Base-by-base conservation (phyloP, 2,888 invertebrate species). In the Dryomyza anilis region DNA sequence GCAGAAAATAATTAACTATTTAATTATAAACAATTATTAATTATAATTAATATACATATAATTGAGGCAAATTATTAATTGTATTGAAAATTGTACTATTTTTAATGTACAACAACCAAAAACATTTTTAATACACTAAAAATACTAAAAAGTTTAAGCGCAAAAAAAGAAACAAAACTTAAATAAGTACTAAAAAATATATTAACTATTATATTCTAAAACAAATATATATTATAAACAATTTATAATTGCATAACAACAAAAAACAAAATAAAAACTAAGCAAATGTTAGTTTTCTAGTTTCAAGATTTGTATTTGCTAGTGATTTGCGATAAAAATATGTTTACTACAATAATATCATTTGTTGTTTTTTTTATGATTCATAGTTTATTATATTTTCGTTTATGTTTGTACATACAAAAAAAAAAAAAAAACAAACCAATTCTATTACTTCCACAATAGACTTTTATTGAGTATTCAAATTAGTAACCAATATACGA, bases 1-100 rank as follows among this genome's bases (percentile, higher is more conserved):
- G 43, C 65, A 63, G 30, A 12, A 63, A 53, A 64, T 48, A 67
- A 55, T 63, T 63, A 58, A 65, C 62, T 68, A 67, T 67, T 63
- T 52, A 67, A 25, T 53, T 53, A 52, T 50, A 21, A 36, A 30
- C 14, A 52, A 55, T 55, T 63, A 55, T 52, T 36, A 45, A 65
- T 61, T 43, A 56, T 60, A n/a, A n/a, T n/a, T n/a, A n/a, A n/a
- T n/a, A n/a, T n/a, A n/a, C n/a, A 36, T 48, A 63, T 29, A 63
- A 29, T 56, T 56, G 55, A 63, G 43, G 27, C 29, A 58, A 50
- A 45, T n/a, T n/a, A n/a, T n/a, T 43, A 55, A 43, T 65, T 46
- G 48, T 55, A 46, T 48, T 33, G 48, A 25, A 19, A 48, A 57
- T 57, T 57, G 52, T 65, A 62, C 58, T 53, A 46, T 30, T 62